Conservation (phyloP, 2,888 invertebrate genomes). For the Pterostichus madidus region DNA sequence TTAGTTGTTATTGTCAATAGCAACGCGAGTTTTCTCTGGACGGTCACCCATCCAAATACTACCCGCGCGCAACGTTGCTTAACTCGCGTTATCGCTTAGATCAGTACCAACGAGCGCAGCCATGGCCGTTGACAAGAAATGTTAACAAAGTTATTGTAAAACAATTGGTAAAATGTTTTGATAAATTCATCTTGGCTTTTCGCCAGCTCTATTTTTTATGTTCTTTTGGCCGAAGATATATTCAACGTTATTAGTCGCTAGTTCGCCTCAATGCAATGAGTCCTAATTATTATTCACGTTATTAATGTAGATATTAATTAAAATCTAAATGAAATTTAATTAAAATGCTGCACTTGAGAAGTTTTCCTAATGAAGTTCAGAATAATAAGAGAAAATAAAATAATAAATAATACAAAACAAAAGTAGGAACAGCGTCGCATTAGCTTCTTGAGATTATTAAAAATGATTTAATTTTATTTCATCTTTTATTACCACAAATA, state of each 20-base stretch:
- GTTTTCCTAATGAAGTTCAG: slow-evolving; percentile 58
- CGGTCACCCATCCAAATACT: too few species aligned
- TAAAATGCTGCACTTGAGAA: slow-evolving; percentile 60
- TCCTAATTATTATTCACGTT: slow-evolving; percentile 57
- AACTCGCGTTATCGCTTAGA: too few species aligned
- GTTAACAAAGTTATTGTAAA: too few species aligned
- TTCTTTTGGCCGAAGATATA: not conserved
- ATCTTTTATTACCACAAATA: slow-evolving; percentile 5
- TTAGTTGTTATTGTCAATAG: too few species aligned
- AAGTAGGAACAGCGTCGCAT: slow-evolving; percentile 40
- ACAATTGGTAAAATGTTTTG: slow-evolving; percentile 10
- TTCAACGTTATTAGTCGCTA: slow-evolving; percentile 46
- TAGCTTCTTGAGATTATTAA: slow-evolving; percentile 37
- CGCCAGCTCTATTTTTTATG: slow-evolving; percentile 20
- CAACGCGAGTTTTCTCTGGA: too few species aligned
- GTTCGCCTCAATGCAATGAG: slow-evolving; percentile 34
- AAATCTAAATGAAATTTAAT: slow-evolving; percentile 61
- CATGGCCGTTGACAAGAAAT: too few species aligned
- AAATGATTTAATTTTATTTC: slow-evolving; percentile 37
- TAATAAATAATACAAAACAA: slow-evolving; percentile 44
- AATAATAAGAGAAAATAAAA: slow-evolving; percentile 44
- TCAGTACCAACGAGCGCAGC: too few species aligned
- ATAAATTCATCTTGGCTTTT: slow-evolving; percentile 10
- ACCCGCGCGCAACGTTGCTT: too few species aligned
- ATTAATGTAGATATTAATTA: slow-evolving; percentile 62